Evolutionary conservation across 2,797 vertebrate genomes (phyloP), one percentile per base, ranked within the genome.

Genomic region (Sebastes dallii): DNA sequence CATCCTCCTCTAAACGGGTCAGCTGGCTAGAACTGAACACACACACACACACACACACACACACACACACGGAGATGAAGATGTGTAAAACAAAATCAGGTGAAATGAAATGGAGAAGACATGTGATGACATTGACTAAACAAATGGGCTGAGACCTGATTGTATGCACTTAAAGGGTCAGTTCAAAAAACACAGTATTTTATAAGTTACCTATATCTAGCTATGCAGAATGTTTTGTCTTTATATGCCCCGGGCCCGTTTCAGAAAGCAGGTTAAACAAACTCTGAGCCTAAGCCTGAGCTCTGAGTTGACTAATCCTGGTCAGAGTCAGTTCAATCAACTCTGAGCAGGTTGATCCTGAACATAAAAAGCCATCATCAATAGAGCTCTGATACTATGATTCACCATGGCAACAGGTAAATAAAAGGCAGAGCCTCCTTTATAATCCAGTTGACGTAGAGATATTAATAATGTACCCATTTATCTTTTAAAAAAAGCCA

Each of bases 1-100:
- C 93, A 88, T 97, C 95, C 95, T 97, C 96, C 87, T 96, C 95
- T 92, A 97, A 92, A 80, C 88, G 95, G 93, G 95, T 93, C 90
- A 96, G 95, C 65, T 89, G 82, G 88, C 92, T 75, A 92, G 95
- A 93, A 94, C 97, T 98, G 73, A 54, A 66, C 65, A 80, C 75
- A 80, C 36, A 71, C 27, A 80, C 32, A 75, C 66, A 29, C 29
- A 34, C 34, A 24, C 24, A 24, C 24, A 24, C 24, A 24, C 24
- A 24, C 24, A 27, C 27, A 34, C 34, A 11, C 3, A 82, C 42
- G 59, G 8, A 85, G 12, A 92, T 86, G 87, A 24, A 81, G 9
- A 86, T 72, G 77, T 78, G 72, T 46, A 68, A 75, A 71, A 13
- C 29, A 13, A 61, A 73, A 88, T 20, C 72, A 77, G n/a, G 6